A percentile compares a stretch with the other conserved stretches of the same genome.
These are phyloP conservation scores for Cryptoblepharus egeriae DNA, from an alignment of 2,797 vertebrate genomes.

Conservation along the genomic window DNA sequence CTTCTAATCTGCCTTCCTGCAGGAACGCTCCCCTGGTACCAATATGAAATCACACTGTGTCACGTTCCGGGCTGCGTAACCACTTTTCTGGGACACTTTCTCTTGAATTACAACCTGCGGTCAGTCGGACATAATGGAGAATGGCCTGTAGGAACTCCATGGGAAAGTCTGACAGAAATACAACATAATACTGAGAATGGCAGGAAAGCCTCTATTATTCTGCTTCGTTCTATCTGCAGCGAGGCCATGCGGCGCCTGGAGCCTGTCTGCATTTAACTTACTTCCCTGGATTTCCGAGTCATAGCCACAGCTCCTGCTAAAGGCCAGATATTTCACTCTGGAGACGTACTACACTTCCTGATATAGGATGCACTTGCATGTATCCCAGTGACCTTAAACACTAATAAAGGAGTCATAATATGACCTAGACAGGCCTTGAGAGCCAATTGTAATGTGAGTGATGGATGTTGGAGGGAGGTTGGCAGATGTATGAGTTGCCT, in stretches of 20 bases:
- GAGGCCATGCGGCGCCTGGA: constrained; percentile 81
- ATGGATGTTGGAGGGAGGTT: constrained; percentile 55
- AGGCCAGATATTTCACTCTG: constrained; percentile 85
- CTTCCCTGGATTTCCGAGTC: constrained; percentile 89
- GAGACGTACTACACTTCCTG: constrained; percentile 86
- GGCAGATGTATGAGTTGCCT: constrained; percentile 55
- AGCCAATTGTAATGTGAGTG: constrained; percentile 59
- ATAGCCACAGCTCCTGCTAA: constrained; percentile 73
- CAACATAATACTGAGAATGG: constrained; percentile 83
- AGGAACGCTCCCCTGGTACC: constrained; percentile 65
- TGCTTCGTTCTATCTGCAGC: constrained; percentile 77
- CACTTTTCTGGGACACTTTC: constrained; percentile 50
- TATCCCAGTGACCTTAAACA: constrained; percentile 88
- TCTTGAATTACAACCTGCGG: constrained; percentile 54
- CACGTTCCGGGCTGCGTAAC: constrained; percentile 45
- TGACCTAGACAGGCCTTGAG: constrained; percentile 76
- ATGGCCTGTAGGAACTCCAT: constrained; percentile 56
- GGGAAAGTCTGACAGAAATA: constrained; percentile 80
- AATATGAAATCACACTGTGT: constrained; percentile 22
- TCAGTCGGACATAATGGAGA: constrained; percentile 56
- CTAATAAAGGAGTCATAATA: constrained; percentile 89
- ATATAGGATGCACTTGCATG: constrained; percentile 91
- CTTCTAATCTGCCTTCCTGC: constrained; percentile 78
- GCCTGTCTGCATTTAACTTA: constrained; percentile 81
- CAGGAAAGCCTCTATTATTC: constrained; percentile 88